Evolutionary conservation across 2,888 invertebrate species (phyloP), one percentile per base, ranked within the genome.

Genomic region (Hydroisotoma schaefferi): DNA sequence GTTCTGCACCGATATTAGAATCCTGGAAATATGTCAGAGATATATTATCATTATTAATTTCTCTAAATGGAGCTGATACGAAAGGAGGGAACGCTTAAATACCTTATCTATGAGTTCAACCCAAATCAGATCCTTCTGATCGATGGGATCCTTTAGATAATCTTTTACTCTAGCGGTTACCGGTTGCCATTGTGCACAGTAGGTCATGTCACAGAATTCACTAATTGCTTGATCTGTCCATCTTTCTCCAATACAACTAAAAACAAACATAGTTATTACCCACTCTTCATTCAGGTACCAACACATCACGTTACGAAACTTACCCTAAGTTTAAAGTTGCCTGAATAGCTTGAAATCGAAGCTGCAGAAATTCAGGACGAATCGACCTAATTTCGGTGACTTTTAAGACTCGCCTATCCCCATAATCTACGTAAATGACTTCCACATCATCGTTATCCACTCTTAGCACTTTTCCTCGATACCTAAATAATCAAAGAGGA

Each of bases 401-500:
- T 0, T 82, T 78, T 2, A 88, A 81, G 73, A 83, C 82, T 73
- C 87, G 87, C 61, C 84, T 84, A 77, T 94, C 91, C 0, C 94
- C 94, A 76, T 90, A 94, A 79, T 94, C 94, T 55, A 93, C 83
- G 77, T 85, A 93, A 76, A 87, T 89, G 27, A 93, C 82, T 22
- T 82, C 80, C 0, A 81, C 77, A 72, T 83, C 82, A 73, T 85
- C 84, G 75, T 85, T 83, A 49, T 81, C 12, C 18, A 52, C 80
- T 62, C 83, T 82, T 55, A 85, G 79, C 5, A 94, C 85, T 75
- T 88, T 83, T 1, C 82, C 86, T 70, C 87, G 81, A 77, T 87
- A 90, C 91, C 91, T 94, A 75, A 64, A 63, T 38, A n/a, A 51
- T 23, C n/a, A 23, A 18, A 26, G 29, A 29, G 29, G 12, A 48